Base-by-base conservation (phyloP, 2,113 vertebrate genomes). In the Dermatemys mawii region DNA sequence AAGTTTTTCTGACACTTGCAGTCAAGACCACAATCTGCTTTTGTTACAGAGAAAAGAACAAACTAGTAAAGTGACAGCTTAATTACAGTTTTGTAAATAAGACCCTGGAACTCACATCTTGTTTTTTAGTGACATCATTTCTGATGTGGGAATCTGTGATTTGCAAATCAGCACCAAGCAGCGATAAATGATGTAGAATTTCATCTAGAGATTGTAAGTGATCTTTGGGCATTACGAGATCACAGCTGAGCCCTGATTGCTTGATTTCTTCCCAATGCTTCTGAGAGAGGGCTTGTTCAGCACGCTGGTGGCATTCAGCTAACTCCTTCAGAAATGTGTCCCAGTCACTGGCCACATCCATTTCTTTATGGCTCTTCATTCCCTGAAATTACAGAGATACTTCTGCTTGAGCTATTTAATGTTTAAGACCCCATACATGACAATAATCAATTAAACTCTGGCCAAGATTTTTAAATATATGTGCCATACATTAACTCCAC, bases 181-280 rank as follows among this genome's bases (percentile, higher is more conserved):
- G 26, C 24, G 76, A 14, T 6, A 97, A 2, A 13, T 57, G 60
- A 1, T 75, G 81, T 22, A 51, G 86, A 1, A 97, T 94, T 7
- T 97, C 96, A 53, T 78, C 16, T 63, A 90, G 89, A 81, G 95
- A 84, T 8, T 57, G 46, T 0, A 27, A 83, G 19, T 85, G 91
- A 21, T 84, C 11, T 53, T 57, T 22, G 78, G 96, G 95, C 46
- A 50, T 50, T 0, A 76, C 73, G 17, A 78, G 60, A 8, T 32
- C 50, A 0, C 73, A 78, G 35, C 63, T 90, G 73, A 97, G 92
- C 5, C 50, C 32, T 12, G 12, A 84, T 2, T 1, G 7, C 17
- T 93, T 38, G 7, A 73, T 76, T 75, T 97, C 97, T 5, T 95
- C 85, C 57, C 16, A 1, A 4, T 97, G 97, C 17, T 86, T 94